These are phyloP conservation scores for Tachystola acroxantha DNA, from an alignment of 2,888 invertebrate genomes.

Conservation along the genomic window DNA sequence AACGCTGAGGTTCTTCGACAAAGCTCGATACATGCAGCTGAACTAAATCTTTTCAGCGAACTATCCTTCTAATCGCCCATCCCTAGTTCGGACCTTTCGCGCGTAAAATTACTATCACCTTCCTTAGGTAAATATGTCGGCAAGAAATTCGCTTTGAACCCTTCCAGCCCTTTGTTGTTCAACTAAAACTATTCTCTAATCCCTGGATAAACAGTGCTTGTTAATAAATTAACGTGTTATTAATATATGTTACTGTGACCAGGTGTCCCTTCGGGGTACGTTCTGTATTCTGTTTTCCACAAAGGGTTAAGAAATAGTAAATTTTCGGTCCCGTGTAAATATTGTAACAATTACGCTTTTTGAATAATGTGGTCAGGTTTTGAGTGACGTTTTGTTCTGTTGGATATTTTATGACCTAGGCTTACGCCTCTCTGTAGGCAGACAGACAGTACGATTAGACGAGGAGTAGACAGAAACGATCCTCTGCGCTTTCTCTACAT, in stretches of 20 bases:
- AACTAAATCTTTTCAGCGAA: background rate
- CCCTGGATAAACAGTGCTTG: constrained; percentile 76
- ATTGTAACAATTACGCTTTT: constrained; percentile 63
- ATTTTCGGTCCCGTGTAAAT: constrained; percentile 62
- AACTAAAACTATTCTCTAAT: constrained; percentile 78
- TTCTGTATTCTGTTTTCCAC: constrained; percentile 56
- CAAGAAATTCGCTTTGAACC: constrained; percentile 78
- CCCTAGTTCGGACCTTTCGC: constrained; percentile 67
- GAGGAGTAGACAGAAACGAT: too few relatives aligned
- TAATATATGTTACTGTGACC: constrained; percentile 75
- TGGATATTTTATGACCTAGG: constrained; percentile 3
- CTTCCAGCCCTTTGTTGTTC: constrained; percentile 74
- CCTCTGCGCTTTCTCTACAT: too few relatives aligned
- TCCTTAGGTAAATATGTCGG: constrained; percentile 77
- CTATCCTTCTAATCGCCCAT: constrained; percentile 16
- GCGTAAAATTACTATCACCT: constrained; percentile 77
- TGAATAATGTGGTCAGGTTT: constrained; percentile 26
- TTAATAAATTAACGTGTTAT: constrained; percentile 77
- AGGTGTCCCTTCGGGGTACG: constrained; percentile 66
- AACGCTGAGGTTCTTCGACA: too few relatives aligned
- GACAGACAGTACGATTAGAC: too few relatives aligned
- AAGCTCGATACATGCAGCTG: too few relatives aligned
- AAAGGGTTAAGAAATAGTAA: constrained; percentile 69
- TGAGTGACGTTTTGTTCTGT: constrained; percentile 49
- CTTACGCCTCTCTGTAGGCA: too few relatives aligned